Evolutionary conservation across 2,888 invertebrate genomes (phyloP), one percentile per base, ranked within the genome.

Genomic region (Latrodectus elegans): DNA sequence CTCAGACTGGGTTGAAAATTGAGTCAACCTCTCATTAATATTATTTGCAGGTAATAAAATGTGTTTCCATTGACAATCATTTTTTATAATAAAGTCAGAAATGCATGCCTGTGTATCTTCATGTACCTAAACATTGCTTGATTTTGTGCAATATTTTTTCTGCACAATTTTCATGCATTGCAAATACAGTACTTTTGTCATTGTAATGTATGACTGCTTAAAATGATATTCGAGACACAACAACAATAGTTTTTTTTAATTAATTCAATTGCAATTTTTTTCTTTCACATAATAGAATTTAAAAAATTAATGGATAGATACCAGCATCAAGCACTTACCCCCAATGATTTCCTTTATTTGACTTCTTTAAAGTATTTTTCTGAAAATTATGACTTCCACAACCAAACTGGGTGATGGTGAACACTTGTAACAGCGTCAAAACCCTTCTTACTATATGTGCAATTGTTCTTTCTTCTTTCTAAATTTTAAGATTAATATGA

Each of bases 351-450:
- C 96, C 95, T 91, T 95, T 95, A 89, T 95, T 94, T 49, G 96
- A 96, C 90, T 95, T 95, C 92, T 97, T 98, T 75, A 96, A 94
- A 83, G 96, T 95, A 92, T 96, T 97, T 91, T 95, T 95, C 91
- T 95, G 95, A 91, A 95, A 95, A 84, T 93, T 93, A 86, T 94
- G 94, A 60, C 89, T 83, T 91, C 92, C 88, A 92, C 97, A 96
- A n/a, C 97, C 97, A 91, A 99, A 95, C 92, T 99, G 98, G 65
- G 97, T 95, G 70, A 97, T 95, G 49, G 97, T 95, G 92, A 97
- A 97, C 94, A 99, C 96, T 92, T 99, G 98, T 91, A 99, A 94
- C 52, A 99, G 93, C 17, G 97, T 95, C 17, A 97, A 95, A 0
- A 97, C 96, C 92, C 96, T 96, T 91, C 96, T 95, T 93, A 98